Conservation (phyloP, 2,113 vertebrate genomes). For the Pseudonaja textilis region DNA sequence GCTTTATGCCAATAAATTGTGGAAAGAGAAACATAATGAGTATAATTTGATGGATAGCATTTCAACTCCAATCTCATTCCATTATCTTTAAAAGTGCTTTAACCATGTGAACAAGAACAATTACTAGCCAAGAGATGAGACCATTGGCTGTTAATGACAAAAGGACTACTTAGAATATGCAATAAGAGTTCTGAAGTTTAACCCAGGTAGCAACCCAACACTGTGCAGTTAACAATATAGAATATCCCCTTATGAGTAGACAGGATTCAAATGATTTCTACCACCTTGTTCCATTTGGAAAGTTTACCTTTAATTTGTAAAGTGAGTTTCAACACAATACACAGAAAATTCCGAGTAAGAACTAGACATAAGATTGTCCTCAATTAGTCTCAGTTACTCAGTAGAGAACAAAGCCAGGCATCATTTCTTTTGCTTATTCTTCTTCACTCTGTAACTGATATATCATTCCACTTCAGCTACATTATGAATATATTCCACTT, state of each 20-base stretch:
- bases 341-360: slow-evolving; percentile 73
- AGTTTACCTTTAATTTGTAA: slow-evolving; percentile 72
- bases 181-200: slow-evolving; percentile 61
- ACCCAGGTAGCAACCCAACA: slow-evolving; percentile 72
- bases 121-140: slow-evolving; percentile 67
- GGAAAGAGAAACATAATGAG: slow-evolving; percentile 32
- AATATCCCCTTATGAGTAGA: slow-evolving; percentile 66
- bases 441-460: slow-evolving; percentile 44
- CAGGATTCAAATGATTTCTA: slow-evolving; percentile 72
- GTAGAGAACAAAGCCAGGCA: slow-evolving; percentile 45
- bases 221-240: slow-evolving; percentile 70
- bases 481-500: slow-evolving; percentile 48
- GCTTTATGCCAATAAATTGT: not conserved
- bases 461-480: slow-evolving; percentile 33
- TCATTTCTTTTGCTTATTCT: slow-evolving; percentile 59
- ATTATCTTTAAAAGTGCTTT: slow-evolving; percentile 59
- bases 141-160: slow-evolving; percentile 60
- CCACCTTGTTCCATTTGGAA: slow-evolving; percentile 60
- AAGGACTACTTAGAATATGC: slow-evolving; percentile 66
- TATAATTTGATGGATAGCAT: slow-evolving; percentile 29
- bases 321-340: slow-evolving; percentile 69
- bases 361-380: slow-evolving; percentile 66
- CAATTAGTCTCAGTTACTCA: slow-evolving; percentile 53
- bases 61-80: slow-evolving; percentile 35
- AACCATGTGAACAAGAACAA: slow-evolving; percentile 57